phyloP scores from a whole-genome alignment of 2,888 invertebrate genomes.

The Macroteleia sp. region DNA sequence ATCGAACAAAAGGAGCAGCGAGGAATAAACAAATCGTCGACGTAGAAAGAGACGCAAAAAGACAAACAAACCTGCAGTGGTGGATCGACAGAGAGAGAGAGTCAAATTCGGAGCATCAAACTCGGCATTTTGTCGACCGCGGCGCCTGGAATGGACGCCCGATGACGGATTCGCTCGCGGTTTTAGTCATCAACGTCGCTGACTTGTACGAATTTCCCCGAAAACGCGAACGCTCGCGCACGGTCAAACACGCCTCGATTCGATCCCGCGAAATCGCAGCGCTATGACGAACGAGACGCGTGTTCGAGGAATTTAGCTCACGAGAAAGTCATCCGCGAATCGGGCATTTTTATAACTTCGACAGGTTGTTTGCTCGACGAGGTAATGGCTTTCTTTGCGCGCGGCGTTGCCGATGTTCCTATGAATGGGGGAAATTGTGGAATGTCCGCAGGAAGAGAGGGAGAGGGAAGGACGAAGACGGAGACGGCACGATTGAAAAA shows the following conservation, averaged over 20 bases:
- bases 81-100: too few relatives aligned
- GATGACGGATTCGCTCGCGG: constrained; percentile 20
- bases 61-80: not conserved
- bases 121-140: constrained; percentile 18
- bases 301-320: constrained; percentile 53
- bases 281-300: constrained; percentile 14
- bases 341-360: constrained; percentile 60
- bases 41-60: too few relatives aligned
- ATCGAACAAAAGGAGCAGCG: not conserved
- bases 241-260: not conserved
- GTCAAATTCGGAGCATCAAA: constrained; percentile 6
- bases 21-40: too few relatives aligned
- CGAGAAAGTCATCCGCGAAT: constrained; percentile 62
- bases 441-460: constrained; percentile 59
- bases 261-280: constrained; percentile 19
- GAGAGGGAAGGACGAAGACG: constrained; percentile 35
- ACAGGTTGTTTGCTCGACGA: constrained; percentile 60
- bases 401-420: constrained; percentile 61
- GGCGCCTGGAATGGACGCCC: constrained; percentile 41
- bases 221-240: constrained; percentile 9
- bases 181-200: constrained; percentile 30
- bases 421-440: constrained; percentile 62
- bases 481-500: constrained; percentile 23
- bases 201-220: not conserved
- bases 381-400: constrained; percentile 58